Conservation (phyloP, 2,888 invertebrate species). For the Caenorhabditis sp. region DNA sequence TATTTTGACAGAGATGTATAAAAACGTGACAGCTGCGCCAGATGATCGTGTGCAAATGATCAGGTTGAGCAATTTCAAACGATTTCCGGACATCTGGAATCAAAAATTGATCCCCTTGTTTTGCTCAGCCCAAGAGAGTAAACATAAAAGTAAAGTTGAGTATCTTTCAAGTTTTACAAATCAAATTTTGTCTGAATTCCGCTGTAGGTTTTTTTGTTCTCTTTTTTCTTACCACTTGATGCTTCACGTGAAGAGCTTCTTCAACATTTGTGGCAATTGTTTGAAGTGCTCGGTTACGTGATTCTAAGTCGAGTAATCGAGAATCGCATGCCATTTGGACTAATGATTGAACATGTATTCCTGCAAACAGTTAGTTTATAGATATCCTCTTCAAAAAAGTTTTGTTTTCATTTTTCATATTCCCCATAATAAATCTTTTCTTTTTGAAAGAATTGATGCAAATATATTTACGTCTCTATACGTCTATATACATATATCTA, state of each 20-base stretch:
- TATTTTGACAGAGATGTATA: slow-evolving; percentile 67
- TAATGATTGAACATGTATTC: slow-evolving; percentile 71
- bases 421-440: slow-evolving; percentile 4
- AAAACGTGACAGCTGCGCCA: slow-evolving; percentile 70
- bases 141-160: background rate
- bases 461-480: background rate
- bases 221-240: slow-evolving; percentile 63
- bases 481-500: background rate
- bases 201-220: background rate
- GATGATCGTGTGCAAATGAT: slow-evolving; percentile 70
- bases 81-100: slow-evolving; percentile 68
- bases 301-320: slow-evolving; percentile 68
- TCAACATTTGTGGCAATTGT: slow-evolving; percentile 71
- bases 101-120: background rate
- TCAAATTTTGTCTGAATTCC: slow-evolving; percentile 3
- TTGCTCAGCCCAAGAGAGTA: background rate
- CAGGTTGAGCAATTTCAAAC: slow-evolving; percentile 67
- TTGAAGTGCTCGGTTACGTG: slow-evolving; percentile 66
- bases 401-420: background rate
- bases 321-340: slow-evolving; percentile 72
- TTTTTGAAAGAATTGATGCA: slow-evolving; percentile 1
- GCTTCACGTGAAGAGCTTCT: slow-evolving; percentile 70
- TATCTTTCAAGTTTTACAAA: slow-evolving; percentile 2
- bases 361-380: slow-evolving; percentile 43
- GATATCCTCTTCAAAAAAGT: background rate